Evolutionary conservation across 1,140 invertebrate genomes (phyloP), one percentile per base, ranked within the genome.

Genomic region (Pseudachorutes palmiensis): DNA sequence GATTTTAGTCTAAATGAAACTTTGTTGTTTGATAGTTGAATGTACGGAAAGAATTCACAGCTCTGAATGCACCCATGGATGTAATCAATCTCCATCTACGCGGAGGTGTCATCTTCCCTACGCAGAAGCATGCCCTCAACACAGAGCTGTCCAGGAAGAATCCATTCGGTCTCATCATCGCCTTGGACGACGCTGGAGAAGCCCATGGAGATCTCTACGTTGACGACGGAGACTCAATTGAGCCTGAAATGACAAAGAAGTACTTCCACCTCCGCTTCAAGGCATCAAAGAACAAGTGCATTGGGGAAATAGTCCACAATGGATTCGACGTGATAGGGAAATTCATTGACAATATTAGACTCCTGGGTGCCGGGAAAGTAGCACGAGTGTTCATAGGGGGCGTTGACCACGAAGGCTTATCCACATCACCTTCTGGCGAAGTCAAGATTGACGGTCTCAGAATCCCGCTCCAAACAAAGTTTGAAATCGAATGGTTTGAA

Each of bases 81-180:
- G 83, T 77, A 14, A 88, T 90, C 68, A 87, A 86, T 31, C 74
- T 88, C 65, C 81, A 87, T 66, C 76, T 73, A 30, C 60, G 48
- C 16, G 89, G 87, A 62, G 91, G 90, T 12, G 79, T 78, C 51
- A 85, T 93, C 68, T 72, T 94, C 41, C 87, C 90, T 0, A 79
- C 80, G 57, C 88, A 92, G 75, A 76, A 79, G 67, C 82, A 87
- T 28, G 81, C 79, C 28, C 70, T 79, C 1, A 89, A 85, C 1
- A 91, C 89, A 0, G 65, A 57, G 29, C n/a, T 67, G 0, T 29
- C 72, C 26, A 75, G 78, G 14, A 59, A 71, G 33, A 78, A 78
- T 70, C 73, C 75, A 2, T 77, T 79, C 48, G 72, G 73, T 14
- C 64, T 80, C 1, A 69, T 79, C 30, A 76, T 79, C 5, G 76